These are phyloP conservation scores for Eristalis pertinax DNA, from an alignment of 2,888 invertebrate genomes.

Conservation along the genomic window DNA sequence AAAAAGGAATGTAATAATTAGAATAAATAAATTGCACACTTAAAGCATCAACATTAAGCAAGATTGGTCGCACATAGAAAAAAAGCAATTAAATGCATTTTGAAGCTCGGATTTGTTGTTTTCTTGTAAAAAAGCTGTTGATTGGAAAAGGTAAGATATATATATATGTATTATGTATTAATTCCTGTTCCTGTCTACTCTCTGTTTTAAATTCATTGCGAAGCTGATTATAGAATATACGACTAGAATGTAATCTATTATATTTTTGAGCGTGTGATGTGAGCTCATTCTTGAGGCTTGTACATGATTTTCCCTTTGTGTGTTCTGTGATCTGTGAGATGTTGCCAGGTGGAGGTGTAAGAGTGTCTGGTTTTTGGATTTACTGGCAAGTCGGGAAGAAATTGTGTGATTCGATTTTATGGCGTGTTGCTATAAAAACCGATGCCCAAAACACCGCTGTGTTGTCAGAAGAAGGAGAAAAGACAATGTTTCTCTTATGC, in stretches of 20 bases:
- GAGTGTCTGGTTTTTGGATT: not conserved
- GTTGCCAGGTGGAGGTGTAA: not conserved
- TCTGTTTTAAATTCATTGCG: not conserved
- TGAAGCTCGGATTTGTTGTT: conserved; percentile 34
- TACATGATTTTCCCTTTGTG: not conserved
- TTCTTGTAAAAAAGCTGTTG: conserved; percentile 14
- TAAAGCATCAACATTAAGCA: conserved; percentile 49
- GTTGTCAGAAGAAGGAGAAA: no score
- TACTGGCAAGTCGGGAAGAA: not conserved
- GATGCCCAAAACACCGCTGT: no score
- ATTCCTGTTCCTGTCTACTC: not conserved
- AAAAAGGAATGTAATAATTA: not conserved
- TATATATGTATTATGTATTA: not conserved
- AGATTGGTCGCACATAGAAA: conserved; percentile 57
- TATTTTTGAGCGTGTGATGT: conserved; percentile 34
- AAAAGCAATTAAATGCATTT: conserved; percentile 38
- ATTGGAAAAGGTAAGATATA: not conserved
- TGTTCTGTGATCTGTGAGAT: not conserved
- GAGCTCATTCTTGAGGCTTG: conserved; percentile 28
- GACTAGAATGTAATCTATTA: conserved; percentile 65
- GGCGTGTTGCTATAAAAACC: no score
- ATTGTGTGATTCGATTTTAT: no score
- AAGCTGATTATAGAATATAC: conserved; percentile 61
- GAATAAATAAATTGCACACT: conserved; percentile 37
- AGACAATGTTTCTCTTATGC: no score